Evolutionary conservation across 2,888 invertebrate species (phyloP).

Genomic region (Parnassius glacialis): DNA sequence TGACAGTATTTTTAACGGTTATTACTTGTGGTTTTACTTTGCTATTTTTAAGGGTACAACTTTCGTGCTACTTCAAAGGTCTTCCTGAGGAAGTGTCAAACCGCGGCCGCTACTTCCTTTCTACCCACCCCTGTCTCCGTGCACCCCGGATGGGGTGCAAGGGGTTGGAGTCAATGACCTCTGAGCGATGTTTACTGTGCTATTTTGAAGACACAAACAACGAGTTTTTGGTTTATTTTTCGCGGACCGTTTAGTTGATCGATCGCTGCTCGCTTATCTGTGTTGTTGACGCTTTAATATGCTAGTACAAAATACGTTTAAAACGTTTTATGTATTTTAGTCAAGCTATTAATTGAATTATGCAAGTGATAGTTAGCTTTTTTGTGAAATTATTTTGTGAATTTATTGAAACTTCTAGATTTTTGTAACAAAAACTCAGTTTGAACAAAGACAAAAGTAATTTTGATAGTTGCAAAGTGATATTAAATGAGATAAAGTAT

Average conservation of each 20-base stretch:
- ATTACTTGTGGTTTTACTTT: background rate
- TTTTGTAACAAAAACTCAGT: too few relatives aligned
- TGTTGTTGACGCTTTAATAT: constrained; percentile 31
- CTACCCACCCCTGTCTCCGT: constrained; percentile 40
- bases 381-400: too few relatives aligned
- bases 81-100: constrained; percentile 80
- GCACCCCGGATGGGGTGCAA: constrained; percentile 47
- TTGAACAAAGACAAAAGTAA: too few relatives aligned
- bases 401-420: too few relatives aligned
- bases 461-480: too few relatives aligned
- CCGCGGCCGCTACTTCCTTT: constrained; percentile 71
- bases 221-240: constrained; percentile 61
- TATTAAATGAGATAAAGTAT: too few relatives aligned
- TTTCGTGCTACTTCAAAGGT: constrained; percentile 69
- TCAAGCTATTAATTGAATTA: background rate
- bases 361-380: too few relatives aligned
- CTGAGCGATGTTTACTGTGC: constrained; percentile 66
- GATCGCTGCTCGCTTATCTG: constrained; percentile 46
- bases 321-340: background rate
- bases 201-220: constrained; percentile 74
- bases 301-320: background rate
- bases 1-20: background rate
- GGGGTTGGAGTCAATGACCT: constrained; percentile 64
- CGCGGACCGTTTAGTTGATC: constrained; percentile 54
- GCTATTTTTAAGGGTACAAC: constrained; percentile 36